These are phyloP conservation scores for Lasiommata megera DNA, from an alignment of 2,888 invertebrate genomes.

Conservation along the genomic window DNA sequence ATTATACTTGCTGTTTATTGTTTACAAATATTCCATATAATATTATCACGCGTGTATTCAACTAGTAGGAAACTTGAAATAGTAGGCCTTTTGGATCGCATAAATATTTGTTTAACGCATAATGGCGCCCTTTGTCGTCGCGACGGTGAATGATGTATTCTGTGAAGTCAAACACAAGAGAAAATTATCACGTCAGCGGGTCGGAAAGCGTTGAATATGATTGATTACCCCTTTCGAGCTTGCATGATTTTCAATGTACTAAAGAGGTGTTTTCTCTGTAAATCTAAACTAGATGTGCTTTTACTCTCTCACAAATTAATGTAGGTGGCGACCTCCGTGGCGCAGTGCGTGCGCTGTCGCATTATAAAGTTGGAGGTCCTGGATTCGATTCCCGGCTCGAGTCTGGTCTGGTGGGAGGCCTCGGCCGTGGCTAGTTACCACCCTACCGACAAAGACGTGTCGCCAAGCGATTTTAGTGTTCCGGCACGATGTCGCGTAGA, in stretches of 20 bases:
- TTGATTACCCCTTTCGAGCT: constrained; percentile 45
- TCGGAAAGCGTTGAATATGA: constrained; percentile 40
- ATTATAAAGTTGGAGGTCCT: no score
- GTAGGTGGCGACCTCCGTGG: no score
- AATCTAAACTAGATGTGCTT: neutral
- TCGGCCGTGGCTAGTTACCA: no score
- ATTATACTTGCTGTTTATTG: no score
- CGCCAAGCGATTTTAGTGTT: no score
- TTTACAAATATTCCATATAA: no score
- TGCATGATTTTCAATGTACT: constrained; percentile 21
- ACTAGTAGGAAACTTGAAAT: neutral
- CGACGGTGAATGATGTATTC: constrained; percentile 19
- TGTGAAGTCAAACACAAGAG: constrained; percentile 39
- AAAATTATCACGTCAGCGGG: constrained; percentile 48
- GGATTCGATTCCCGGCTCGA: no score
- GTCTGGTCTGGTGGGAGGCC: no score
- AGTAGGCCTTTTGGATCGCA: neutral
- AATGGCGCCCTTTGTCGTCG: constrained; percentile 5
- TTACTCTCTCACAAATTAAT: neutral
- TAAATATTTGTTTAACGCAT: neutral
- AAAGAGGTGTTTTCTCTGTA: constrained; percentile 8
- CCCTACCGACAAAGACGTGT: no score
- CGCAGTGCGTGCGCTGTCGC: no score
- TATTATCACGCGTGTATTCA: neutral
- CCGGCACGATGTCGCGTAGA: no score